Percentiles rank a stretch among this genome's conserved stretches.
These are phyloP conservation scores for Pycnomerus fuliginosus DNA, from an alignment of 2,888 invertebrate species.

Conservation along the genomic window DNA sequence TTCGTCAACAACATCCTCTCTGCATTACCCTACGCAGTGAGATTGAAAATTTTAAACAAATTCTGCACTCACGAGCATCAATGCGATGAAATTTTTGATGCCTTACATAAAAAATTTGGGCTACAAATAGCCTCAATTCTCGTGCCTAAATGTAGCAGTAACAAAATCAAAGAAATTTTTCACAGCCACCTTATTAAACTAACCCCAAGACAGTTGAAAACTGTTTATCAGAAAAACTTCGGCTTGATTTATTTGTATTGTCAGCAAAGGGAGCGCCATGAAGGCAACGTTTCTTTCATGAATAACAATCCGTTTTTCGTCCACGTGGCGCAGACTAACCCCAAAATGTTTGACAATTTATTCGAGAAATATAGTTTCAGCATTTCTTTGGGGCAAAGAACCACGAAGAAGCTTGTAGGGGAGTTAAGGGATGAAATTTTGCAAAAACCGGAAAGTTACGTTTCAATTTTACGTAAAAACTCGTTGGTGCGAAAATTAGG, in stretches of 20 bases:
- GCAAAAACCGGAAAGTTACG: constrained; percentile 10
- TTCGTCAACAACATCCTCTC: constrained; percentile 18
- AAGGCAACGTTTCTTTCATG: constrained; percentile 3
- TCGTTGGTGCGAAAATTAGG: constrained; percentile 17
- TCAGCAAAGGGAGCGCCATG: constrained; percentile 5
- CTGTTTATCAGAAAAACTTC: constrained; percentile 16
- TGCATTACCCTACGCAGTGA: constrained; percentile 15
- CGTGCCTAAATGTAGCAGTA: constrained; percentile 14
- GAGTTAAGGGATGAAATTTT: constrained; percentile 10
- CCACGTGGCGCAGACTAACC: constrained; percentile 16
- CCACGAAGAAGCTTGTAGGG: constrained; percentile 16
- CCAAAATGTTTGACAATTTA: constrained; percentile 16
- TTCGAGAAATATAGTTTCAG: constrained; percentile 13
- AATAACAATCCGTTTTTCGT: constrained; percentile 17
- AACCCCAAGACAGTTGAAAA: constrained; percentile 13
- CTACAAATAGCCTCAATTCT: constrained; percentile 9
- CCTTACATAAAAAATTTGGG: constrained; percentile 14
- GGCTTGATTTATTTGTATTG: constrained; percentile 16
- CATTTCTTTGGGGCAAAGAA: constrained; percentile 12
- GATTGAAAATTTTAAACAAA: constrained; percentile 20
- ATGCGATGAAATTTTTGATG: constrained; percentile 16
- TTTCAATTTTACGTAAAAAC: constrained; percentile 12
- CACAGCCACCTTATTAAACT: constrained; percentile 7
- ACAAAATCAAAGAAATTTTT: constrained; percentile 14
- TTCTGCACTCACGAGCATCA: constrained; percentile 6